Base-by-base conservation (phyloP, 2,797 vertebrate species). In the Cirrhinus molitorella region DNA sequence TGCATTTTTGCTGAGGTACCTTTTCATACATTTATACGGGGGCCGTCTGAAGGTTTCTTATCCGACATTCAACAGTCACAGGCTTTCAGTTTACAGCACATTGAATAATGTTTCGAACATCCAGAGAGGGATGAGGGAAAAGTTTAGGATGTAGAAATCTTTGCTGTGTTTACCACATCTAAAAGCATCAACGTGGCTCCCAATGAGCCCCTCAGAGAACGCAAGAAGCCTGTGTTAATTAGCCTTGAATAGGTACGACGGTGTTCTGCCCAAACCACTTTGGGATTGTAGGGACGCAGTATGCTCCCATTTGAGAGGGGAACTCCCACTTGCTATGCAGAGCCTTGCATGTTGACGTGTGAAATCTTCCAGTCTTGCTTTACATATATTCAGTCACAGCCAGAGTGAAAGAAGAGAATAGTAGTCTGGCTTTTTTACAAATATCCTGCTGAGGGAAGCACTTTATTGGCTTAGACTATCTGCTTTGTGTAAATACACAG, bases 401-500 rank as follows among this genome's bases (percentile, higher is more conserved):
- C 57, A 37, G 61, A 78, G 53, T 45, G 40, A 25, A 65, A 72
- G 80, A 80, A 65, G 37, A 66, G 70, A 75, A 59, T 74, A 23
- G 17, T 21, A 37, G 59, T 67, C 67, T 68, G n/a, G 80, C 65
- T 34, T 79, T 34, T 53, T 34, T 71, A 59, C 66, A 73, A 53
- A 31, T 86, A 19, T 76, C 45, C 65, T 70, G 85, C 71, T 76
- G 53, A 70, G 81, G 23, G 31, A 57, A 84, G 81, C 19, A 61
- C 81, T 86, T 80, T 76, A 86, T 76, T 79, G 79, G 77, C 71
- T 80, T 66, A 28, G 65, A 68, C 45, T 65, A 75, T 86, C 65
- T 77, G 53, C 81, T 70, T 75, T 79, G 85, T 86, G 70, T 83
- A 77, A 71, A 85, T 80, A 83, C 79, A 65, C 47, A 61, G 82